phyloP scores from a whole-genome alignment of 92 coral and sea anemone genomes.

The Hydrozoanthus gracilis region DNA sequence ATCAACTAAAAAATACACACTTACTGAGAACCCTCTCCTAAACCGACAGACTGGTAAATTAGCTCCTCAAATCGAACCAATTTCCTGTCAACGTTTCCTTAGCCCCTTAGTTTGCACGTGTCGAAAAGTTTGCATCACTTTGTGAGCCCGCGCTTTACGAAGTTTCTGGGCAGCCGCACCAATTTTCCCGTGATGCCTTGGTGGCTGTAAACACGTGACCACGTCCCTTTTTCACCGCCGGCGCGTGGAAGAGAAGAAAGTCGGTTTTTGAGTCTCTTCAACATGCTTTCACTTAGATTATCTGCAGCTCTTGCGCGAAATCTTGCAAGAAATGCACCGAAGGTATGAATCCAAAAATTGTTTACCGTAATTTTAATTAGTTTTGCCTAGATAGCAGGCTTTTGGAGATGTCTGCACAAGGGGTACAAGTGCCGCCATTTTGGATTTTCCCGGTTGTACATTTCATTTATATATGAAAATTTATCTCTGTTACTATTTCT shows the following conservation, averaged over 20 bases:
- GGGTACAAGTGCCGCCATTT: constrained; percentile 39
- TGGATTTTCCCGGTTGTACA: constrained; percentile 29
- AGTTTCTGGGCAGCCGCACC: constrained; percentile 38
- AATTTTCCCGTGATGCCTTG: constrained; percentile 51
- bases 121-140: constrained; percentile 17
- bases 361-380: not conserved
- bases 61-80: not conserved
- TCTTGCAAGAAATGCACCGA: constrained; percentile 85
- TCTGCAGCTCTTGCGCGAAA: constrained; percentile 81
- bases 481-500: not conserved
- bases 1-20: not conserved
- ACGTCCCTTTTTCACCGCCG: constrained; percentile 53
- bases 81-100: too few species aligned
- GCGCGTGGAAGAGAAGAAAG: constrained; percentile 57
- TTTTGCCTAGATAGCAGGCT: not conserved
- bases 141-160: constrained; percentile 13
- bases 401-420: constrained; percentile 3
- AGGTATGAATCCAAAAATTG: constrained; percentile 64
- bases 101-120: not conserved
- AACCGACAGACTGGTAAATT: not conserved
- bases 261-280: constrained; percentile 25
- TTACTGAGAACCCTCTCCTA: not conserved
- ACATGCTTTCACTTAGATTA: constrained; percentile 96
- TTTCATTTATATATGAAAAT: not conserved
- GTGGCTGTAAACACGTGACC: constrained; percentile 59